Conservation (phyloP, 2,113 vertebrate genomes). For the Mobula hypostoma region DNA sequence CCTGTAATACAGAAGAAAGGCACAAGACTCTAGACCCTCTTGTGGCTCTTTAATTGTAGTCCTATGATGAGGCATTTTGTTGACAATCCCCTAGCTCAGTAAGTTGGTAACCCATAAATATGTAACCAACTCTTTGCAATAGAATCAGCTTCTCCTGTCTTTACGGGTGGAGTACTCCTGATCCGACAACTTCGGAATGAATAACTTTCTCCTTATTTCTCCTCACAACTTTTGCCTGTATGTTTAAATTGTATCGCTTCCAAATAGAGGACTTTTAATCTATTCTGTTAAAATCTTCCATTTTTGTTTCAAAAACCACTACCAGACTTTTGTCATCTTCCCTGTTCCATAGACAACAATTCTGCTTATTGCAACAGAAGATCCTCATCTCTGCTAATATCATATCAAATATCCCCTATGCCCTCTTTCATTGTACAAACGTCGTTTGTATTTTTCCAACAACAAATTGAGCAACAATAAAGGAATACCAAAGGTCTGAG, state of each 20-base stretch:
- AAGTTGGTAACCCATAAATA: background rate
- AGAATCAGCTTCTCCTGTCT: background rate
- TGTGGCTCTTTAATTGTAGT: too few relatives aligned
- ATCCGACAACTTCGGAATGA: background rate
- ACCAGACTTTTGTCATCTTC: background rate
- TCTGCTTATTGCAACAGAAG: background rate
- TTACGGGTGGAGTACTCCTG: background rate
- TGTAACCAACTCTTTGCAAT: background rate
- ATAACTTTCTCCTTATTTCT: background rate
- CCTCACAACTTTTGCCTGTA: background rate
- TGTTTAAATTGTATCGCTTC: background rate
- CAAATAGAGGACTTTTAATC: background rate
- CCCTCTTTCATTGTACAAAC: background rate
- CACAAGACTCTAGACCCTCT: too few relatives aligned
- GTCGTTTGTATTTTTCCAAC: too few relatives aligned
- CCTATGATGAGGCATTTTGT: background rate
- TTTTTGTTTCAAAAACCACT: background rate
- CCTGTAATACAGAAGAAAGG: background rate
- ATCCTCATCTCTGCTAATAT: background rate
- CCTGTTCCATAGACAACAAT: background rate
- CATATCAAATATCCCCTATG: background rate
- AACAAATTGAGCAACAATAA: too few relatives aligned
- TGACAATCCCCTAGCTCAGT: too few relatives aligned
- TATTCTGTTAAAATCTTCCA: background rate
- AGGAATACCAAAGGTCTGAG: too few relatives aligned